Evolutionary conservation across 2,888 invertebrate species (phyloP), one percentile per base, ranked within the genome.

Genomic region (Xestia xanthographa): DNA sequence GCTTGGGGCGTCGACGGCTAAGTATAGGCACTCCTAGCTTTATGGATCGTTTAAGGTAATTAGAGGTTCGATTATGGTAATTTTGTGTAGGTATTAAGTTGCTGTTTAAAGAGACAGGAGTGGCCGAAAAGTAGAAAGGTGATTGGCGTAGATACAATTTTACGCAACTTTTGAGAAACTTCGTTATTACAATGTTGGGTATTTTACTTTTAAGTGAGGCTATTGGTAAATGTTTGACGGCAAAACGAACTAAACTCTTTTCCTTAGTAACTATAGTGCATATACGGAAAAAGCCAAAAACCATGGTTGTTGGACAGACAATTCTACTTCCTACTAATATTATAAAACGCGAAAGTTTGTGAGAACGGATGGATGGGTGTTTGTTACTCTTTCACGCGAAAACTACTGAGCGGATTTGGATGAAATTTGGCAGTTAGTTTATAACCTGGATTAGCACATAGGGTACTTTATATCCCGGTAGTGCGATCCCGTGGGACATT

Each of bases 21-120:
- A 82, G 53, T 66, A 58, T 11, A 34, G 65, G 50, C 84, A 75
- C 83, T 68, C 87, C 84, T 68, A 66, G 41, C 45, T 78, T 77
- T 72, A 67, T 83, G 72, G 60, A 20, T 48, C 56, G 29, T 79
- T 83, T 73, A 29, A 71, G 48, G 72, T 83, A 84, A 86, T 86
- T 74, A 77, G 67, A 53, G 66, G 29, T 83, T 78, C 53, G 74
- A 86, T 86, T 79, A 79, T 66, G 62, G 60, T 83, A 79, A 84
- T 84, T 58, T 67, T 53, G 45, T 41, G 43, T 60, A 76, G 50
- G 38, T 73, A 85, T 77, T 53, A 41, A 65, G 26, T 73, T 86
- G 38, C 72, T 67, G 63, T 48, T 53, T 60, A 12, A 20, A 60
- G 34, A 2, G 22, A 66, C 43, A 56, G 68, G 53, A 50, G 66